Evolutionary conservation across 2,797 vertebrate species (phyloP), one percentile per base, ranked within the genome.

Genomic region (Labroides dimidiatus): DNA sequence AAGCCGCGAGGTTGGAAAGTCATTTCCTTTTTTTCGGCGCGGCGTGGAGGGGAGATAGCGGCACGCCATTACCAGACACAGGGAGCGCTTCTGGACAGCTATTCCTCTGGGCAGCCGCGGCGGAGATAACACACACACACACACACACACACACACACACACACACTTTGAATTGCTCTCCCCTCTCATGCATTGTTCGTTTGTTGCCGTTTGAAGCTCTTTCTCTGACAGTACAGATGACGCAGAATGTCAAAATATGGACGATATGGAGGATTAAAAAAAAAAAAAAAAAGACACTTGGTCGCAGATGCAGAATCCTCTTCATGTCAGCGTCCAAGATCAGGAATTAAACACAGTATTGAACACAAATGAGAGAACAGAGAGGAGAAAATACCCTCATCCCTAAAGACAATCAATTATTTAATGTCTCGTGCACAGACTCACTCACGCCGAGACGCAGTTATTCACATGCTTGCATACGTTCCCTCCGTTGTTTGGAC

Each of bases 41-140:
- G 64, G 72, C 52, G 4, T 70, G 71, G 64, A 78, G 71, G 71
- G 51, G 69, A 86, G 87, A 91, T 89, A 88, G 81, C 82, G 68
- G 87, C 67, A 72, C 49, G 82, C 86, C 68, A 89, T 92, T 89
- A 87, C 71, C 72, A 75, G 72, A 50, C 82, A 78, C 79, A 48
- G 45, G 77, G 64, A 87, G 75, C 51, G 36, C 59, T 76, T n/a
- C 56, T 69, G 83, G 85, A 86, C 81, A 76, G 78, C 55, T 82
- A 86, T 86, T 89, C 84, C 82, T 76, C 62, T 37, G 79, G 73
- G 85, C 60, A 72, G 69, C 71, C 30, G 8, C 39, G 33, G 36
- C 42, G 57, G 59, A 48, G 78, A 87, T 80, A 81, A 66, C 56
- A 68, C 44, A 47, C 20, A 3, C n/a, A n/a, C n/a, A n/a, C n/a